Conservation (phyloP, 1,140 invertebrate genomes). For the Drosophila kanapiae region DNA sequence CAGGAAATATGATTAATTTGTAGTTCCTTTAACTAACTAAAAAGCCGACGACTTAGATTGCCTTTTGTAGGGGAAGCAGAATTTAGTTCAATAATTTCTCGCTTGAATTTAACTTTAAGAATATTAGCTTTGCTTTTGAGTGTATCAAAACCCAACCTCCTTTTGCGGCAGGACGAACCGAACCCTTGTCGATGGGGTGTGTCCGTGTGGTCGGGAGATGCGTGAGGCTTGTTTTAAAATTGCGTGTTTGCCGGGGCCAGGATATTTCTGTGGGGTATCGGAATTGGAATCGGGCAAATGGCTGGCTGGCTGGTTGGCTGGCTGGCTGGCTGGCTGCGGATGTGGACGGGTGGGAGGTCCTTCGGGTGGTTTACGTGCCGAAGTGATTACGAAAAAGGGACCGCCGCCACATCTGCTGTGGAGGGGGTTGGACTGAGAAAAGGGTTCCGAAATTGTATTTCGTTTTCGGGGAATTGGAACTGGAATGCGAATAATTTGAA, state of each 20-base stretch:
- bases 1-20: too few relatives aligned
- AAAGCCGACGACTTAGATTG: neutral
- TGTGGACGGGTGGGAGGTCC: constrained; percentile 1
- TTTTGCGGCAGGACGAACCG: constrained; percentile 4
- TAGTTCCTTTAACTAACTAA: neutral
- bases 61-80: neutral
- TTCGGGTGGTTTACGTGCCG: constrained; percentile 60
- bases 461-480: constrained; percentile 65
- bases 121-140: neutral
- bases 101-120: neutral
- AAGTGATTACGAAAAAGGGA: constrained; percentile 60
- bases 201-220: constrained; percentile 53
- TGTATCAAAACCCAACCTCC: neutral
- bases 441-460: constrained; percentile 72
- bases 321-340: neutral
- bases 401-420: constrained; percentile 1
- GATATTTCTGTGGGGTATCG: constrained; percentile 22
- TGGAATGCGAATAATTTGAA: constrained; percentile 76
- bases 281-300: constrained; percentile 30
- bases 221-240: constrained; percentile 81
- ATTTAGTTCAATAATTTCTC: neutral
- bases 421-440: constrained; percentile 11
- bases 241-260: constrained; percentile 54
- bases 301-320: constrained; percentile 3
- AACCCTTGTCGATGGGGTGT: constrained; percentile 42